Conservation (phyloP, 2,888 invertebrate genomes). For the Nudaria mundana region DNA sequence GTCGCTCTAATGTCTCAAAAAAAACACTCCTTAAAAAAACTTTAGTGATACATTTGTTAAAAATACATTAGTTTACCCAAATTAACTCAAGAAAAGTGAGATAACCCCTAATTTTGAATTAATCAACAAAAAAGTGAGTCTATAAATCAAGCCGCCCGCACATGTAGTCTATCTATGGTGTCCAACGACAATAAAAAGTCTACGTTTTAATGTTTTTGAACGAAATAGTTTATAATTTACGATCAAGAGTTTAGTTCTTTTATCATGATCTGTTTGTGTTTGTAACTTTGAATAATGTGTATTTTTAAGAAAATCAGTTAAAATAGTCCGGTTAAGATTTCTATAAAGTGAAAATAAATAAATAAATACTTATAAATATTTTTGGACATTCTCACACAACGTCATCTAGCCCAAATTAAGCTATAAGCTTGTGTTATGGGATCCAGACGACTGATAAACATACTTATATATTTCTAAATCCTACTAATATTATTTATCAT, state of each 20-base stretch:
- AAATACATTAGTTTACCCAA: slow-evolving; percentile 61
- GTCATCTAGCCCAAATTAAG: no score
- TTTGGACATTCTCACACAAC: no score
- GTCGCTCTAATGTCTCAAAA: no score
- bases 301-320: no score
- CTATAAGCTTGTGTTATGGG: no score
- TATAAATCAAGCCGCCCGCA: slow-evolving; percentile 63
- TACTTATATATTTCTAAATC: no score
- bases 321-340: no score
- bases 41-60: slow-evolving; percentile 45
- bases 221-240: slow-evolving; percentile 45
- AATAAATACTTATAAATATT: no score
- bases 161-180: slow-evolving; percentile 31
- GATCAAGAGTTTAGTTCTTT: slow-evolving; percentile 25
- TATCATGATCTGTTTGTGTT: slow-evolving; percentile 25
- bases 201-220: slow-evolving; percentile 35
- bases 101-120: slow-evolving; percentile 68
- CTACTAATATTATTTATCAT: no score
- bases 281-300: no score
- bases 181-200: slow-evolving; percentile 31
- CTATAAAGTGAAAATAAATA: no score
- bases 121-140: slow-evolving; percentile 55
- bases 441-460: no score
- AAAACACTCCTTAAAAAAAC: slow-evolving; percentile 2
- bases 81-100: slow-evolving; percentile 46